phyloP scores from a whole-genome alignment of 2,113 vertebrate species.

The Pteruthius melanotis region DNA sequence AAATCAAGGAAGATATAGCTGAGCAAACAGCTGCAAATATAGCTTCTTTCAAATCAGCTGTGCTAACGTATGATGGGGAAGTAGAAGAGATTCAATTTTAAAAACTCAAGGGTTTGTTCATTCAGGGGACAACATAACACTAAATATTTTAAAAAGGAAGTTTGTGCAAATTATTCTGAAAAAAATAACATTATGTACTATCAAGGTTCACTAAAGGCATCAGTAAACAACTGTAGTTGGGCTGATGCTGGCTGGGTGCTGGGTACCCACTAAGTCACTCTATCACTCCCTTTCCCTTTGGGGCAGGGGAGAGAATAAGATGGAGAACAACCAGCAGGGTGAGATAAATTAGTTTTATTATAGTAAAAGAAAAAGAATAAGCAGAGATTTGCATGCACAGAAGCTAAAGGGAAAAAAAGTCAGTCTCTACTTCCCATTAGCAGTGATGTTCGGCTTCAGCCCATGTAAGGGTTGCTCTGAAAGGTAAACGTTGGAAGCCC shows the following conservation, averaged over 20 bases:
- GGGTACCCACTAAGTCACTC: no score
- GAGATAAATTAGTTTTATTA: not conserved
- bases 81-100: not conserved
- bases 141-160: not conserved
- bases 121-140: not conserved
- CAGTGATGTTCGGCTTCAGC: not conserved
- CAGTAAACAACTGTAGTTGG: not conserved
- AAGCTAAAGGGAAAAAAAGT: not conserved
- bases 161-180: not conserved
- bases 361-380: not conserved
- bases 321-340: not conserved
- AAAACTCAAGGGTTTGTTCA: not conserved
- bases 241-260: no score
- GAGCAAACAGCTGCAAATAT: not conserved
- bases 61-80: not conserved
- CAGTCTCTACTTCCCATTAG: not conserved
- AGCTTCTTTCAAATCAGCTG: not conserved
- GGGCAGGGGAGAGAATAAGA: not conserved
- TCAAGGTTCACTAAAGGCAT: not conserved
- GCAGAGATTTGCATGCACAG: not conserved
- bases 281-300: no score
- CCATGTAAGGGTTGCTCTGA: fast-evolving
- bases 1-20: not conserved
- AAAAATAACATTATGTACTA: not conserved
- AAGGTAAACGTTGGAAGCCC: not conserved